These are phyloP conservation scores for Limnephilus lunatus DNA, from an alignment of 2,888 invertebrate genomes.

Conservation along the genomic window DNA sequence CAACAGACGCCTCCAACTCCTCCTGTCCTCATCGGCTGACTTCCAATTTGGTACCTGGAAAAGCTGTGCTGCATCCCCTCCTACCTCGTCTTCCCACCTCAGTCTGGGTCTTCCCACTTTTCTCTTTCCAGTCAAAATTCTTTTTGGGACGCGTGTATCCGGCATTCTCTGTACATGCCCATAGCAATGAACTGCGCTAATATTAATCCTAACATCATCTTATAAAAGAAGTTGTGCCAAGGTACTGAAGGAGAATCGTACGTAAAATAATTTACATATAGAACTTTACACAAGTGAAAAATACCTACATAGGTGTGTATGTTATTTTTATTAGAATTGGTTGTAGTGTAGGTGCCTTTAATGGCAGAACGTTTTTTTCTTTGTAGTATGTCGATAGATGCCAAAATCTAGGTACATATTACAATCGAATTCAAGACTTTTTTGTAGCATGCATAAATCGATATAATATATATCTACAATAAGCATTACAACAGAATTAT, in stretches of 20 bases:
- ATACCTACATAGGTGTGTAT: neutral
- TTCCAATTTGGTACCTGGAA: too few relatives aligned
- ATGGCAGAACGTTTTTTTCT: neutral
- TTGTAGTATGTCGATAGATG: neutral
- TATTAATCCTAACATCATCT: neutral
- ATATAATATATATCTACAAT: neutral
- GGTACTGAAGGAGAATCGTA: slow-evolving; percentile 40
- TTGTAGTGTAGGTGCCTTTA: neutral
- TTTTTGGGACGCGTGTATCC: too few relatives aligned
- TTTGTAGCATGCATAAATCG: neutral
- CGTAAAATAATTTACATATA: neutral
- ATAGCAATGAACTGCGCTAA: too few relatives aligned
- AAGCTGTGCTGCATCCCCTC: too few relatives aligned
- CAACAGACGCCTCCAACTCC: too few relatives aligned
- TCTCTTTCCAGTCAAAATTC: too few relatives aligned
- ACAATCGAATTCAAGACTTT: neutral
- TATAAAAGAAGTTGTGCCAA: neutral
- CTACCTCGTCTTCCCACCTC: too few relatives aligned
- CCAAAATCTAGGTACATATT: neutral
- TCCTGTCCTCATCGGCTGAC: too few relatives aligned
- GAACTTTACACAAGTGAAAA: too few relatives aligned
- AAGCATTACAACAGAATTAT: neutral
- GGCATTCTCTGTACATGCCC: too few relatives aligned
- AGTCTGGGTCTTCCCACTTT: too few relatives aligned
- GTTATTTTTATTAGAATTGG: neutral